Conservation (phyloP, 2,888 invertebrate species). For the Hydropsyche betteni region DNA sequence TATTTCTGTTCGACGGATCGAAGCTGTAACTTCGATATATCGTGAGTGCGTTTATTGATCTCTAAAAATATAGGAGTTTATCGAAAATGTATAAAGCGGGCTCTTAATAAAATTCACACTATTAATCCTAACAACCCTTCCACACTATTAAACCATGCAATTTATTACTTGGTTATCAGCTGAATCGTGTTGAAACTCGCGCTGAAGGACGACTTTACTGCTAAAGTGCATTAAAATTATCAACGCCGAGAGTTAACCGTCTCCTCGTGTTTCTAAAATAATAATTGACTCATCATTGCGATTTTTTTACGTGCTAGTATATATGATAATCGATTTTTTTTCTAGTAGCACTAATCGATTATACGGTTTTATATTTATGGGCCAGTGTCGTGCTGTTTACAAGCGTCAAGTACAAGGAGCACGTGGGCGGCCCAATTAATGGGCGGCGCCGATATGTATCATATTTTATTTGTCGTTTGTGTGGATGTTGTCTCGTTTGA, state of each 20-base stretch:
- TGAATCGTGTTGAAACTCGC: conserved; percentile 11
- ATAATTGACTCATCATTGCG: neutral
- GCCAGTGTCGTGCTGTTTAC: conserved; percentile 25
- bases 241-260: neutral
- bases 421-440: conserved; percentile 6
- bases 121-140: too few relatives aligned
- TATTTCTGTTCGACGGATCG: neutral
- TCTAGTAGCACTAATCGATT: too few relatives aligned
- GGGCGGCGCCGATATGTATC: neutral
- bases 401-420: conserved; percentile 1
- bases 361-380: neutral
- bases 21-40: neutral
- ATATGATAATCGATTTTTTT: conserved; percentile 1
- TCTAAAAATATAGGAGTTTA: too few relatives aligned
- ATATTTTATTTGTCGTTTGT: conserved; percentile 50
- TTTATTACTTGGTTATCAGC: neutral
- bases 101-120: too few relatives aligned
- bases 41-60: too few relatives aligned
- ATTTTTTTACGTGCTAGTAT: neutral
- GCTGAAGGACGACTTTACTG: conserved; percentile 3
- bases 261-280: neutral
- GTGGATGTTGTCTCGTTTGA: conserved; percentile 14
- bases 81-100: too few relatives aligned
- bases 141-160: too few relatives aligned
- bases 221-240: conserved; percentile 32